phyloP scores from a whole-genome alignment of 2,888 invertebrate species.

The Slavum lentiscoides region DNA sequence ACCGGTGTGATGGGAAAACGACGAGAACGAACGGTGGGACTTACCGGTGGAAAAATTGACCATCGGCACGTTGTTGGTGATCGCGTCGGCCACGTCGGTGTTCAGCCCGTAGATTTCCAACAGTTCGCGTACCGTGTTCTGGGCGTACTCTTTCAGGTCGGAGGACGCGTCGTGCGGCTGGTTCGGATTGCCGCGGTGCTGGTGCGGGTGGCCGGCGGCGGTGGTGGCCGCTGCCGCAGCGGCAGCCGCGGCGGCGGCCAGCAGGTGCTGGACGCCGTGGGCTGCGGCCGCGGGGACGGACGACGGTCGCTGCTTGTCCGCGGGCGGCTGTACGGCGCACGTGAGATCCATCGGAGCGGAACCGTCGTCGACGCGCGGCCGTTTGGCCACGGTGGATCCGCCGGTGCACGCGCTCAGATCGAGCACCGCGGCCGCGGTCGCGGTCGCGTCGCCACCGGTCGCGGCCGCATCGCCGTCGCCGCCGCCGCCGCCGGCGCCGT shows the following conservation, averaged over 20 bases:
- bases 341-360: conserved; percentile 65
- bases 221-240: conserved; percentile 18
- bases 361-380: conserved; percentile 59
- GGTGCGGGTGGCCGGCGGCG: conserved; percentile 2
- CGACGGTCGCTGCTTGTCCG: conserved; percentile 55
- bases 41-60: conserved; percentile 72
- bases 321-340: conserved; percentile 59
- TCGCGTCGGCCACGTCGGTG: conserved; percentile 70
- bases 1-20: too few species aligned
- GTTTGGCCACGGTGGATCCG: conserved; percentile 63
- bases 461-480: background rate
- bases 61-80: conserved; percentile 71
- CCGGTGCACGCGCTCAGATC: conserved; percentile 63
- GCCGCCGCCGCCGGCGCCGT: conserved; percentile 53
- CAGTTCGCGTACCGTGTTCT: conserved; percentile 78
- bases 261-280: conserved; percentile 22
- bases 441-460: conserved; percentile 54
- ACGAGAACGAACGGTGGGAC: conserved; percentile 56
- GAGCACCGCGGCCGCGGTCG: conserved; percentile 59
- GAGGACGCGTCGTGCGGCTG: conserved; percentile 59
- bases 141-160: conserved; percentile 75
- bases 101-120: conserved; percentile 77
- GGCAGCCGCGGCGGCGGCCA: conserved; percentile 13
- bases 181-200: background rate
- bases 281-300: conserved; percentile 12